Evolutionary conservation across 2,797 vertebrate genomes (phyloP).

Genomic region (Cynodonichthys magdalenae): DNA sequence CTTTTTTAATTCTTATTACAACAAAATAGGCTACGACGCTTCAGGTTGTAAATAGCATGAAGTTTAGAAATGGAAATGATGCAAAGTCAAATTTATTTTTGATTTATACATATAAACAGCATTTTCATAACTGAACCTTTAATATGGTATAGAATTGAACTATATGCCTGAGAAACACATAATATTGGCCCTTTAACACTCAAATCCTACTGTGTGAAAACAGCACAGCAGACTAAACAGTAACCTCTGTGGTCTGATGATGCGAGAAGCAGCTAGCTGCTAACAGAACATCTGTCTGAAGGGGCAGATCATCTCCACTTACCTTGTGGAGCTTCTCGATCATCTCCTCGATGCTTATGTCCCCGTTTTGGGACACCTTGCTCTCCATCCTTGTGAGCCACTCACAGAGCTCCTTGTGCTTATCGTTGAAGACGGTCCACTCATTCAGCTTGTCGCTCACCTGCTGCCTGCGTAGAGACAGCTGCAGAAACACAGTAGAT

Average conservation of each 20-base stretch:
- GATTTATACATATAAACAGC: too few species aligned
- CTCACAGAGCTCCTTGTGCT: conserved; percentile 96
- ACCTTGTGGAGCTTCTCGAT: conserved; percentile 99
- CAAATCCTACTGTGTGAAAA: not conserved
- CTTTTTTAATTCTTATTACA: too few species aligned
- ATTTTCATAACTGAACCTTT: too few species aligned
- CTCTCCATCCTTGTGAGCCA: conserved; percentile 98
- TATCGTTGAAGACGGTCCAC: conserved; percentile 94
- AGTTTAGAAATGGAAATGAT: too few species aligned
- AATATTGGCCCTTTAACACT: too few species aligned
- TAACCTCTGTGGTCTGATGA: not conserved
- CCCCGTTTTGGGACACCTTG: conserved; percentile 96
- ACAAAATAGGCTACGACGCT: too few species aligned
- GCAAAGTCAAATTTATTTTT: too few species aligned
- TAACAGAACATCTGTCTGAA: too few species aligned
- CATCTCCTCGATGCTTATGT: conserved; percentile 98
- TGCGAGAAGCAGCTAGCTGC: not conserved
- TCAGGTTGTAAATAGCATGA: too few species aligned
- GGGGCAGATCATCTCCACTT: conserved; percentile 11
- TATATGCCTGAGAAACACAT: too few species aligned
- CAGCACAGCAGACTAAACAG: too few species aligned
- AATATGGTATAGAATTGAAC: too few species aligned
- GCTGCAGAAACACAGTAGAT: conserved; percentile 70
- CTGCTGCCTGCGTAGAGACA: conserved; percentile 89
- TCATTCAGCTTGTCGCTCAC: conserved; percentile 92